A percentile compares a stretch with the other conserved stretches of the same genome.
Conservation (phyloP, 2,113 vertebrate species). For the Mesitornis unicolor region DNA sequence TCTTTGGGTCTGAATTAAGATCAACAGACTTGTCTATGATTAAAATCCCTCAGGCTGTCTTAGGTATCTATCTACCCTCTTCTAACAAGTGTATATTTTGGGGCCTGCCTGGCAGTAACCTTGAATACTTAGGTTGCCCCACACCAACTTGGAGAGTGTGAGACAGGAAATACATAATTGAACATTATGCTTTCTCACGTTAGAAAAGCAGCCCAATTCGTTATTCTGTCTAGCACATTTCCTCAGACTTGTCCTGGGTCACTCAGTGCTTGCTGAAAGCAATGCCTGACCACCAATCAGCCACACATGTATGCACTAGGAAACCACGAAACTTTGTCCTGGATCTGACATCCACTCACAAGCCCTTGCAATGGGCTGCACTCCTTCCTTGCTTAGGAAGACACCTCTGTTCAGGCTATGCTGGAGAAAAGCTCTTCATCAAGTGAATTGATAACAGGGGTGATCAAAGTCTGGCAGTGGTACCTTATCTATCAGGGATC, state of each 20-base stretch:
- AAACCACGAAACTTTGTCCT: not conserved
- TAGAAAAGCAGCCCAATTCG: not conserved
- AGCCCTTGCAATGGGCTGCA: not conserved
- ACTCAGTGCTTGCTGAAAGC: not conserved
- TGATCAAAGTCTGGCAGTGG: slow-evolving; percentile 72
- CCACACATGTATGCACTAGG: not conserved
- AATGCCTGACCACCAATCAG: not conserved
- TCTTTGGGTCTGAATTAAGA: not conserved
- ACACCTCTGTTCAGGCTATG: not conserved
- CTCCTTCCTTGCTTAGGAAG: not conserved
- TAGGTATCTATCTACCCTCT: not conserved
- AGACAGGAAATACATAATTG: not conserved
- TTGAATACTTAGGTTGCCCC: not conserved
- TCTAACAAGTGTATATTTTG: not conserved
- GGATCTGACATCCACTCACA: not conserved
- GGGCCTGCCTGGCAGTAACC: slow-evolving; percentile 8
- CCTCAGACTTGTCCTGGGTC: not conserved
- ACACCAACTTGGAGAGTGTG: not conserved
- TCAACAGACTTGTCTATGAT: not conserved
- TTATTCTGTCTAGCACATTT: not conserved
- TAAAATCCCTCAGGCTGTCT: slow-evolving; percentile 1
- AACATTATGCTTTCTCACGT: not conserved
- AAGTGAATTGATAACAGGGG: slow-evolving; percentile 1
- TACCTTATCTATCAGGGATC: slow-evolving; percentile 71
- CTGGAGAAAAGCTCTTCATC: slow-evolving; percentile 37